These are phyloP conservation scores for Psammodynastes pulverulentus DNA, from an alignment of 2,113 vertebrate species.

Conservation along the genomic window DNA sequence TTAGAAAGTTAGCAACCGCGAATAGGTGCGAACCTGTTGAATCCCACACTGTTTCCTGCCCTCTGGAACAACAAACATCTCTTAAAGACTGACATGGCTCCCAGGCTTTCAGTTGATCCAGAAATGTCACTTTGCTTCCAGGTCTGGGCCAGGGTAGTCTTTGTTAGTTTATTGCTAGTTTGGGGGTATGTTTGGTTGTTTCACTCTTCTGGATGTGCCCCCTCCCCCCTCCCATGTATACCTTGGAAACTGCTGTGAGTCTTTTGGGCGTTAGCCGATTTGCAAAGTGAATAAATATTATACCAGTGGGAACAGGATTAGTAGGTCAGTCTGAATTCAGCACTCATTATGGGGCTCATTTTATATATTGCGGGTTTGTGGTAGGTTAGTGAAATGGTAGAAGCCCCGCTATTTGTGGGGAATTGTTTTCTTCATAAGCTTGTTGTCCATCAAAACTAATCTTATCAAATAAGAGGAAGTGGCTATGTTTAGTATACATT, in stretches of 20 bases:
- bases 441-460: not conserved
- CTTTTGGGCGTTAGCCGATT: not conserved
- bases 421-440: not conserved
- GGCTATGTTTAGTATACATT: conserved; percentile 12
- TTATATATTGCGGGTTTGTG: not conserved
- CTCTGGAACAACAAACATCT: not conserved
- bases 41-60: too few species aligned
- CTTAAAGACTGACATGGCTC: not conserved
- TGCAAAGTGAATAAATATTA: not conserved
- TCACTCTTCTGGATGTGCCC: not conserved
- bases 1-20: too few species aligned
- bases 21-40: too few species aligned
- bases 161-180: not conserved
- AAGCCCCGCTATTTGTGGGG: not conserved
- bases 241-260: not conserved
- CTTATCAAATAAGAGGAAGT: not conserved
- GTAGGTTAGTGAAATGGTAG: not conserved
- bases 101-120: not conserved
- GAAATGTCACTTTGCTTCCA: not conserved
- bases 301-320: not conserved
- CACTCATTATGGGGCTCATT: not conserved
- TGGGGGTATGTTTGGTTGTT: not conserved
- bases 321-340: not conserved
- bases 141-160: not conserved
- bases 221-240: not conserved